Evolutionary conservation across 2,113 vertebrate species (phyloP), one percentile per base, ranked within the genome.

Genomic region (Columba janthina): DNA sequence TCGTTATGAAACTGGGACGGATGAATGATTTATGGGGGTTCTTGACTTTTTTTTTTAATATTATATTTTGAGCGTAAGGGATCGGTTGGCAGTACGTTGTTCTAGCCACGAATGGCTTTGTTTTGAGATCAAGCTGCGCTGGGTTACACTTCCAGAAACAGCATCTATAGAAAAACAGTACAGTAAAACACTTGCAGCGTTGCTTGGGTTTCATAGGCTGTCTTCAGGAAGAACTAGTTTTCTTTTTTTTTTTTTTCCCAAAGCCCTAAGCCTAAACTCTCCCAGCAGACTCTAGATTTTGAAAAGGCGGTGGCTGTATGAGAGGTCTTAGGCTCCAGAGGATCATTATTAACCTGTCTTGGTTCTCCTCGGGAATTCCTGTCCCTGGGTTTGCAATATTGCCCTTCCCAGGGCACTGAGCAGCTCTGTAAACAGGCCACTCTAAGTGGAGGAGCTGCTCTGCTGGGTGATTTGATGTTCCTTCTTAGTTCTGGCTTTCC

Each of bases 1-100:
- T 90, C 11, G 3, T 87, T 93, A 50, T 51, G 82, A 72, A 89
- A 79, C 75, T 90, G 75, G 79, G 83, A 67, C 80, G 64, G 89
- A 82, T 80, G 44, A 54, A 58, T 96, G 93, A 91, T 91, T 93
- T 94, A 88, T 89, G 66, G 72, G 32, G 44, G 50, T 36, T 42
- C 70, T 90, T 80, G 72, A 19, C 17, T 60, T 78, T 57, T 78
- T 65, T 58, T 77, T 38, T 61, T 57, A 46, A 46, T 46, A 46
- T 36, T 14, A 66, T 66, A 42, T 84, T 95, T 92, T 20, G 40
- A 93, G 65, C 4, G 2, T 58, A 94, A 50, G 36, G 56, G 81
- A 74, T 29, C 2, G 0, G 40, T 89, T 77, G 75, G 72, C 15
- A 11, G 71, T 89, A 25, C 56, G 65, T 18, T 15, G 85, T 46